A percentile compares a stretch with the other conserved stretches of the same genome.
phyloP scores from a whole-genome alignment of 2,113 vertebrate genomes.

The Gnathonemus longibarbis region DNA sequence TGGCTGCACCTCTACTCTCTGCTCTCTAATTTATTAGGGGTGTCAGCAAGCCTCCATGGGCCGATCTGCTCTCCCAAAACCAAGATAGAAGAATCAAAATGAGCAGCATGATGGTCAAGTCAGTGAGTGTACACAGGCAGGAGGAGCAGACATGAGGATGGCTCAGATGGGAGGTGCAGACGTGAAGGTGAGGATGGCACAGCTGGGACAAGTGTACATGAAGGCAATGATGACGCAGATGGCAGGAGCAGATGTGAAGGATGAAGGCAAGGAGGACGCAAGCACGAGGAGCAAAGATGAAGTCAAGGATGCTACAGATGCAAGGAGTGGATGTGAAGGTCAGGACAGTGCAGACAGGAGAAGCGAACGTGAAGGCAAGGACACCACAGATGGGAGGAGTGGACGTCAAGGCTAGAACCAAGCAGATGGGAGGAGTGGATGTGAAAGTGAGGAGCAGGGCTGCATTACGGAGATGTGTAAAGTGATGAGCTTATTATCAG shows the following conservation, averaged over 20 bases:
- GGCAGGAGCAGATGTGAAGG: no score
- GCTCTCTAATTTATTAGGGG: neutral
- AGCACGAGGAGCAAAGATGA: neutral
- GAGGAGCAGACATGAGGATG: neutral
- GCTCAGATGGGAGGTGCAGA: neutral
- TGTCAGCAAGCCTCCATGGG: neutral
- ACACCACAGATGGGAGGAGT: neutral
- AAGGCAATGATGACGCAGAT: neutral
- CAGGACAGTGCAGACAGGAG: neutral
- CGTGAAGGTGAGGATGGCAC: neutral
- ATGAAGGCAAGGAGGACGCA: neutral
- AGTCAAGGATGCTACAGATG: neutral
- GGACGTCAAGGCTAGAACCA: neutral
- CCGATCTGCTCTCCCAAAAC: neutral
- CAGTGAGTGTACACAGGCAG: neutral
- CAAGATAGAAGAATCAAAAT: neutral
- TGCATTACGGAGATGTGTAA: neutral
- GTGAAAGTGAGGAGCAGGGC: neutral
- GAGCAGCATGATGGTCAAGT: neutral
- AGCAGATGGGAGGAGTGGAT: neutral
- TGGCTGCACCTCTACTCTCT: neutral
- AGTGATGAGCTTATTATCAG: conserved; percentile 3
- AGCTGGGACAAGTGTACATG: neutral
- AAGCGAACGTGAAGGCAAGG: neutral
- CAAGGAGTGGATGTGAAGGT: neutral